phyloP scores from a whole-genome alignment of 1,140 invertebrate species.

The Cotesia typhae region DNA sequence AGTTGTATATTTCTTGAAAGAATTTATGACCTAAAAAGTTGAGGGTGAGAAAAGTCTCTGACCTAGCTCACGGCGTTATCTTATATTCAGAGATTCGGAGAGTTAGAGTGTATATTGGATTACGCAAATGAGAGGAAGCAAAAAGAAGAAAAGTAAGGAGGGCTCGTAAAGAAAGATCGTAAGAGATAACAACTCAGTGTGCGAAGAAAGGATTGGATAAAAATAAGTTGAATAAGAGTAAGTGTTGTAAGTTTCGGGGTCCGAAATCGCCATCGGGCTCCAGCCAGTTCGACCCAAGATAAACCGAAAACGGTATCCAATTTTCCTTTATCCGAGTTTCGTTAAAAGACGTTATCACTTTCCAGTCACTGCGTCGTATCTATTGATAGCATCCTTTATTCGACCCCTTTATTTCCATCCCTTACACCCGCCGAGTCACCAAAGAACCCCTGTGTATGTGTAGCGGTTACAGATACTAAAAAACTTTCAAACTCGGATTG shows the following conservation, averaged over 20 bases:
- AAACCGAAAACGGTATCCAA: slow-evolving; percentile 32
- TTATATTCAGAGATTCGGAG: not conserved
- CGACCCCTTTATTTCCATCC: slow-evolving; percentile 1
- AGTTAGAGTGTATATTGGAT: slow-evolving; percentile 22
- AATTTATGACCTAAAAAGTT: not conserved
- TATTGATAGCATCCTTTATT: slow-evolving; percentile 21
- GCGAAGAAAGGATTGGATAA: not conserved
- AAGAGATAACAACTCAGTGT: slow-evolving; percentile 11
- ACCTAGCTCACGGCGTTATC: not conserved
- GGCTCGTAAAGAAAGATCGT: slow-evolving; percentile 15
- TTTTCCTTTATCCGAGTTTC: slow-evolving; percentile 37
- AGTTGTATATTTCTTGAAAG: not conserved
- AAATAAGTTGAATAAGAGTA: slow-evolving; percentile 10
- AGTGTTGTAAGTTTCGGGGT: not conserved
- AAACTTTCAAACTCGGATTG: slow-evolving; percentile 10
- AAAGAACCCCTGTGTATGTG: too few species aligned
- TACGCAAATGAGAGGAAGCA: slow-evolving; percentile 18
- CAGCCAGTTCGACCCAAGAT: slow-evolving; percentile 34
- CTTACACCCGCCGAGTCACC: not conserved
- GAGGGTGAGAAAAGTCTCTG: not conserved
- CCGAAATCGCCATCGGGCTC: slow-evolving; percentile 37
- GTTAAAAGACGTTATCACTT: slow-evolving; percentile 44
- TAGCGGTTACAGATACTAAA: too few species aligned
- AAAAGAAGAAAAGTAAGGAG: not conserved
- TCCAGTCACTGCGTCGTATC: slow-evolving; percentile 42